Conservation (phyloP, 2,113 vertebrate genomes). For the Microcebus tavaratra region DNA sequence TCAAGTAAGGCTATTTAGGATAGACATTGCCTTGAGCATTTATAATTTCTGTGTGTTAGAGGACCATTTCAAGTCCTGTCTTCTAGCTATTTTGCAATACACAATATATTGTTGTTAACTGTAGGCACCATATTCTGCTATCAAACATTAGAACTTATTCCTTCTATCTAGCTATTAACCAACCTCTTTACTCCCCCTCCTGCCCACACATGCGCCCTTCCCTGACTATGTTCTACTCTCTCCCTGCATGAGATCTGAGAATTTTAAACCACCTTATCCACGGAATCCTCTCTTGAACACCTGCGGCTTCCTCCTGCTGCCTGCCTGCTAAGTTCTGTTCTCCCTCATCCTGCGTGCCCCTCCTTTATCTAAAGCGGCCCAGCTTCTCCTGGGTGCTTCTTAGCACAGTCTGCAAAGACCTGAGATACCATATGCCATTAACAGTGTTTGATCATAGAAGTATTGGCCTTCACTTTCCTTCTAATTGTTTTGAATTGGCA, state of each 20-base stretch:
- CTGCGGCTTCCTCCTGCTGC: not conserved
- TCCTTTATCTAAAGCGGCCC: not conserved
- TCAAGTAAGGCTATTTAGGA: not conserved
- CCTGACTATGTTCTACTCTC: not conserved
- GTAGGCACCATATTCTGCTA: not conserved
- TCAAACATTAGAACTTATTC: not conserved
- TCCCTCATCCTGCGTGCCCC: too few relatives aligned
- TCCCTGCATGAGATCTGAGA: not conserved
- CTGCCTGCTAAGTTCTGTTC: not conserved
- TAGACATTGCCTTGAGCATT: not conserved
- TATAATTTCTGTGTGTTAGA: not conserved
- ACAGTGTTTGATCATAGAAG: not conserved
- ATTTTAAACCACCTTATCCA: not conserved
- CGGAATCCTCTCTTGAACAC: not conserved
- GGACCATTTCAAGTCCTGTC: not conserved
- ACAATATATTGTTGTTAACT: not conserved
- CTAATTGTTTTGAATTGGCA: slow-evolving; percentile 49
- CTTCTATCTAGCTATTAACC: not conserved
- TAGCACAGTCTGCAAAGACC: not conserved
- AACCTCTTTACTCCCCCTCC: not conserved
- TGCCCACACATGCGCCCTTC: not conserved
- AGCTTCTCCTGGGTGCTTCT: not conserved
- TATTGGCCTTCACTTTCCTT: slow-evolving; percentile 35
- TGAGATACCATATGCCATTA: not conserved
- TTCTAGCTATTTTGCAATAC: not conserved